Evolutionary conservation across 2,888 invertebrate genomes (phyloP).

Genomic region (Synergus umbraculus): DNA sequence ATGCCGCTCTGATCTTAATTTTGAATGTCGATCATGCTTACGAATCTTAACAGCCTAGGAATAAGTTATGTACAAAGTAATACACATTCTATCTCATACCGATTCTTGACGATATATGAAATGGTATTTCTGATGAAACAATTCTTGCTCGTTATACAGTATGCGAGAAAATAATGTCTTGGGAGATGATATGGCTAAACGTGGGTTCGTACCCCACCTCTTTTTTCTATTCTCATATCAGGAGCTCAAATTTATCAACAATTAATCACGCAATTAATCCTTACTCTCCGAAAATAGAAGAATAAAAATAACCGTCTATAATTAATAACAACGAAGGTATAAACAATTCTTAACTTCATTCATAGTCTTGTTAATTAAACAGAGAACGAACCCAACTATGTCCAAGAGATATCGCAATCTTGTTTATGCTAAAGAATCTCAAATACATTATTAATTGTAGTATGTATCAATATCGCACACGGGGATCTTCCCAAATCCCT

Average conservation of each 20-base stretch:
- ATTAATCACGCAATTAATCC: background rate
- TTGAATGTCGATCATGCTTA: background rate
- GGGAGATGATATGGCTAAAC: constrained; percentile 11
- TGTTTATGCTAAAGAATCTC: background rate
- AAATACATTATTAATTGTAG: background rate
- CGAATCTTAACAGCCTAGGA: constrained; percentile 31
- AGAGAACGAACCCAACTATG: constrained; percentile 23
- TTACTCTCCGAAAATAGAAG: background rate
- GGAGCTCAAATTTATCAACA: background rate
- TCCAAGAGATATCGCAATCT: background rate
- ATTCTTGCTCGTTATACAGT: background rate
- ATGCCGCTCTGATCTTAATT: constrained; percentile 17
- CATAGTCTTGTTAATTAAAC: background rate
- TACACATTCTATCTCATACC: background rate
- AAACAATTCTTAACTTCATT: background rate
- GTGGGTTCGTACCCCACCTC: constrained; percentile 17
- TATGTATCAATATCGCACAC: background rate
- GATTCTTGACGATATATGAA: background rate
- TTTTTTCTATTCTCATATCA: constrained; percentile 7
- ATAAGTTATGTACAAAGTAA: constrained; percentile 30
- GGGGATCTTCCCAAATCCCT: background rate
- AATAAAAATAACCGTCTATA: constrained; percentile 8
- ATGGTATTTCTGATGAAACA: background rate
- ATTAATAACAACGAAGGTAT: background rate
- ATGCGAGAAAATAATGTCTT: constrained; percentile 19